These are phyloP conservation scores for Drosophila willistoni DNA, from an alignment of 1,140 invertebrate genomes.

Conservation along the genomic window DNA sequence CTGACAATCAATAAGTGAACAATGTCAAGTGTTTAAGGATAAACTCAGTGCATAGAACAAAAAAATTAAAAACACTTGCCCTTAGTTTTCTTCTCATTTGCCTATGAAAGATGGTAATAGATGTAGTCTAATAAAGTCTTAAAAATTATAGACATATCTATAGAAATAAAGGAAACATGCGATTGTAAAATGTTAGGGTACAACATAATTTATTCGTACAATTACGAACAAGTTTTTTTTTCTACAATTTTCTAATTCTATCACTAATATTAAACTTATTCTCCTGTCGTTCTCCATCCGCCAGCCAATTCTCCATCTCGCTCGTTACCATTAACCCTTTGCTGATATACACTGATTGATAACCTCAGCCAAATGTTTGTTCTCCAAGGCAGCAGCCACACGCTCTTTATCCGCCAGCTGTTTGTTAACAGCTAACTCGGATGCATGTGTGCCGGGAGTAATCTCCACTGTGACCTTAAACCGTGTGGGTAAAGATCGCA, in stretches of 20 bases:
- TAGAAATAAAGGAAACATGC: too few relatives aligned
- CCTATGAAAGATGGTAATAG: too few relatives aligned
- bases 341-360: conserved; percentile 95
- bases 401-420: conserved; percentile 99
- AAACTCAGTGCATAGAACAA: too few relatives aligned
- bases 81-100: too few relatives aligned
- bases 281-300: background rate
- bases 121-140: too few relatives aligned
- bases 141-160: too few relatives aligned
- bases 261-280: background rate
- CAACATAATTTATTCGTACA: too few relatives aligned
- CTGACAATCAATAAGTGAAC: too few relatives aligned
- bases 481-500: conserved; percentile 92
- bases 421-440: conserved; percentile 97
- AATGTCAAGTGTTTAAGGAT: too few relatives aligned
- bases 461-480: conserved; percentile 96
- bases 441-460: conserved; percentile 95
- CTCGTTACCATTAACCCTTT: conserved; percentile 25
- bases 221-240: too few relatives aligned
- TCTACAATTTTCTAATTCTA: background rate
- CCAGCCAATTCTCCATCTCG: background rate
- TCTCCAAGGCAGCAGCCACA: conserved; percentile 98
- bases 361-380: conserved; percentile 94
- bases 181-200: too few relatives aligned
- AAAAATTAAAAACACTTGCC: too few relatives aligned